A percentile compares a stretch with the other conserved stretches of the same genome.
phyloP scores from a whole-genome alignment of 2,888 invertebrate genomes.

The Heteromurus nitidus region DNA sequence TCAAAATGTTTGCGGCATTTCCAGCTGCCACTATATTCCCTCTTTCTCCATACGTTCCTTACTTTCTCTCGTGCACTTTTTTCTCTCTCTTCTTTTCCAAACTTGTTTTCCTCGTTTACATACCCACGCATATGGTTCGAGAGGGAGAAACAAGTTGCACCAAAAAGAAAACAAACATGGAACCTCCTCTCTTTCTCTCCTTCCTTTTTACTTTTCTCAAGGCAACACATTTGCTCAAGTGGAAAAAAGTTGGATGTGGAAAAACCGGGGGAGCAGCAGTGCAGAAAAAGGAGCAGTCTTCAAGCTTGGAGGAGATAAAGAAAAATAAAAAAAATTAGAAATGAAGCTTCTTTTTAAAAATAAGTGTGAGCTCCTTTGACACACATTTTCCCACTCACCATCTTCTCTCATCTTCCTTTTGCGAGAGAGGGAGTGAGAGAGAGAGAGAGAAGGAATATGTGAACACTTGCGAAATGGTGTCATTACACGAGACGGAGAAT shows the following conservation, averaged over 20 bases:
- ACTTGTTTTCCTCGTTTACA: neutral
- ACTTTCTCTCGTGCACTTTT: neutral
- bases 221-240: conserved; percentile 50
- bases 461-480: conserved; percentile 10
- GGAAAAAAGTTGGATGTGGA: conserved; percentile 54
- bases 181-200: neutral
- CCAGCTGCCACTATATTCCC: conserved; percentile 20
- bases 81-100: neutral
- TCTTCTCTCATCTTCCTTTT: neutral
- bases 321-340: neutral
- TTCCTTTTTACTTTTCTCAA: conserved; percentile 25
- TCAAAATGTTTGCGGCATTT: conserved; percentile 57
- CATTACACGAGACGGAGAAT: conserved; percentile 11
- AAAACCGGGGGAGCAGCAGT: conserved; percentile 36
- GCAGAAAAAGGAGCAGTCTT: conserved; percentile 25
- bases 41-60: neutral
- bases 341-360: neutral
- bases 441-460: neutral
- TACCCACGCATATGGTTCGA: neutral
- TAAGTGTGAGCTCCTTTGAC: conserved; percentile 17
- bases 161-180: neutral
- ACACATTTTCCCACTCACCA: conserved; percentile 16
- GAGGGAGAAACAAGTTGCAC: neutral
- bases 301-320: conserved; percentile 2
- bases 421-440: neutral